Conservation (phyloP, 2,113 vertebrate genomes). For the Pygoscelis adeliae region DNA sequence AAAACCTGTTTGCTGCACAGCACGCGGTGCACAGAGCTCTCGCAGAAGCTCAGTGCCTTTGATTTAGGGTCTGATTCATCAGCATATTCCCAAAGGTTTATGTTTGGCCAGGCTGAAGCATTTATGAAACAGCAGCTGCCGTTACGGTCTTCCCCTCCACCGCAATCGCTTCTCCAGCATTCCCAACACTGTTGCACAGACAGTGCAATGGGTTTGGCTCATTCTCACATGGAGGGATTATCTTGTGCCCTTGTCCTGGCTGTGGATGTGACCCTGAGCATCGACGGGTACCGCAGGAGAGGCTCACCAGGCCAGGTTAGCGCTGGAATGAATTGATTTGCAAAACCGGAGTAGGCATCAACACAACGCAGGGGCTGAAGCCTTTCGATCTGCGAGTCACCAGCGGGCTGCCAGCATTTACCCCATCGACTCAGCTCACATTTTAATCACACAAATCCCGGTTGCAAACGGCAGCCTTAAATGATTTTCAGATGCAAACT, state of each 20-base stretch:
- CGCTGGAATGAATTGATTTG: not conserved
- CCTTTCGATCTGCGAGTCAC: fast-evolving
- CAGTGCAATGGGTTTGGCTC: not conserved
- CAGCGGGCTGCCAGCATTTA: not conserved
- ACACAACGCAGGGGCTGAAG: not conserved
- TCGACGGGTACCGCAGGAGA: not conserved
- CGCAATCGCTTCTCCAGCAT: fast-evolving
- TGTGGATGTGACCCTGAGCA: not conserved
- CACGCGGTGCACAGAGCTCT: not conserved
- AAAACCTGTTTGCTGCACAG: not conserved
- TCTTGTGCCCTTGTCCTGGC: fast-evolving
- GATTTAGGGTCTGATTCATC: not conserved
- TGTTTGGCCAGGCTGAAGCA: not conserved
- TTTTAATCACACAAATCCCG: not conserved
- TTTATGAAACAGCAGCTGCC: not conserved
- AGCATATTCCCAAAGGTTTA: not conserved
- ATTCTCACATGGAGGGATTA: not conserved
- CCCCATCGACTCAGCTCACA: not conserved
- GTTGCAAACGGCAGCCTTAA: not conserved
- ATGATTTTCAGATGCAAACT: not conserved
- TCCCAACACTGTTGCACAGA: not conserved
- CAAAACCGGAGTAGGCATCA: not conserved
- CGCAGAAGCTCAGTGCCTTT: not conserved
- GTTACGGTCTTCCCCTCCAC: not conserved
- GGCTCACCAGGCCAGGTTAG: not conserved